These are phyloP conservation scores for Philopedon plagiatum DNA, from an alignment of 2,888 invertebrate species.

Conservation along the genomic window DNA sequence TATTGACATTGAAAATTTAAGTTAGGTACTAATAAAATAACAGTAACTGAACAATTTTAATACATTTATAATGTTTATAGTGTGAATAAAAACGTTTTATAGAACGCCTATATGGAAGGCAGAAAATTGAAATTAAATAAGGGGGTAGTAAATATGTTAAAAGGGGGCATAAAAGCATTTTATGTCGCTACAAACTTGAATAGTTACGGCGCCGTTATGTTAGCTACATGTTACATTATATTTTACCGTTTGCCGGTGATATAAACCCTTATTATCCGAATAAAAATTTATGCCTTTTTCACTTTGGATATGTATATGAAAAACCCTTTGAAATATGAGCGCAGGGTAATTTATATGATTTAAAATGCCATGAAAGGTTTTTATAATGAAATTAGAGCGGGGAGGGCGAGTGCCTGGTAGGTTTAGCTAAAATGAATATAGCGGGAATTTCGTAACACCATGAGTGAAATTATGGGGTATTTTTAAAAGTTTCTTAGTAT, in stretches of 20 bases:
- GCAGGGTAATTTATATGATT: slow-evolving; percentile 45
- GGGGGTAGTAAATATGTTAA: slow-evolving; percentile 62
- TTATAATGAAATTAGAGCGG: slow-evolving; percentile 24
- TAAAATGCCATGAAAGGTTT: slow-evolving; percentile 37
- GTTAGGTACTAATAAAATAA: neutral
- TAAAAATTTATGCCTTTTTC: slow-evolving; percentile 49
- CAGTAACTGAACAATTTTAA: slow-evolving; percentile 35
- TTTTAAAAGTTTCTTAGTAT: neutral
- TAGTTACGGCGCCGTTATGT: slow-evolving; percentile 58
- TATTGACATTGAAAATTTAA: neutral
- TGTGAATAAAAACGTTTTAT: slow-evolving; percentile 42
- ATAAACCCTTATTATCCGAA: slow-evolving; percentile 48
- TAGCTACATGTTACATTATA: slow-evolving; percentile 52
- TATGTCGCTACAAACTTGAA: slow-evolving; percentile 62
- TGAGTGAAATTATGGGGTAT: too few relatives aligned
- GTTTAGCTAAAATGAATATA: slow-evolving; percentile 5
- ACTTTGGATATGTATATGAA: slow-evolving; percentile 42
- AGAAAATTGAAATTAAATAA: slow-evolving; percentile 63
- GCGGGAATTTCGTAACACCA: too few relatives aligned
- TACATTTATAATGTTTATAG: slow-evolving; percentile 46
- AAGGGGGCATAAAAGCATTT: slow-evolving; percentile 61
- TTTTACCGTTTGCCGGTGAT: slow-evolving; percentile 49
- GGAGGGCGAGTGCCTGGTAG: neutral
- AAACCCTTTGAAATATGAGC: slow-evolving; percentile 34
- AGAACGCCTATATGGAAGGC: slow-evolving; percentile 31